Percentiles rank a stretch among this genome's conserved stretches.
These are phyloP conservation scores for Magallana nippona DNA, from an alignment of 2,888 invertebrate genomes.

Conservation along the genomic window DNA sequence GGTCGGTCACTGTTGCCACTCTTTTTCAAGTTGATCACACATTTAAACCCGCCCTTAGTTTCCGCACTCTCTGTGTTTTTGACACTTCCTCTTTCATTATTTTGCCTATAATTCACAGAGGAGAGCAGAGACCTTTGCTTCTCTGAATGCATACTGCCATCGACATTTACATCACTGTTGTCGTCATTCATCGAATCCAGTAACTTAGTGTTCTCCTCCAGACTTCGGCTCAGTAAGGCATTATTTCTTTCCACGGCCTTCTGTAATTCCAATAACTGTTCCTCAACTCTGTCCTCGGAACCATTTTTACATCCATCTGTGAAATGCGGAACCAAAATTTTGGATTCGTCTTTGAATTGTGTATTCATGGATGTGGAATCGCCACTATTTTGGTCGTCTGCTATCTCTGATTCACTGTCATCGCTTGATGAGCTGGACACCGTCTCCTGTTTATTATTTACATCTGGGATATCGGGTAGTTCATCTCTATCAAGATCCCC, in stretches of 20 bases:
- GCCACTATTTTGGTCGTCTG: background rate
- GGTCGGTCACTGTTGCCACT: background rate
- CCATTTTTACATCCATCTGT: no score
- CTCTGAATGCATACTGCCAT: background rate
- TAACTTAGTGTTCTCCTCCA: background rate
- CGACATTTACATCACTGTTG: background rate
- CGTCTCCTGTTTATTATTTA: background rate
- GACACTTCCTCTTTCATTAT: background rate
- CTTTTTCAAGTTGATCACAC: constrained; percentile 22
- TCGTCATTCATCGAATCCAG: background rate
- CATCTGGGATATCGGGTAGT: no score
- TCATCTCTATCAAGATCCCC: background rate
- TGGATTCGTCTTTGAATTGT: no score
- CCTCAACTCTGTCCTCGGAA: no score
- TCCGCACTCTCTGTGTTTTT: background rate
- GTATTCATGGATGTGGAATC: no score
- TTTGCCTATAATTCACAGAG: background rate
- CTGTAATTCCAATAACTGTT: background rate
- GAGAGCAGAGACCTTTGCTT: background rate
- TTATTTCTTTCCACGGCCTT: constrained; percentile 16
- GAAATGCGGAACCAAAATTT: no score
- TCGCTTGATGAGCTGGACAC: background rate
- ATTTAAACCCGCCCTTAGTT: background rate
- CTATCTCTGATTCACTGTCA: background rate
- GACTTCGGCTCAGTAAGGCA: background rate